These are phyloP conservation scores for Ophonus ardosiacus DNA, from an alignment of 2,888 invertebrate genomes.

Conservation along the genomic window DNA sequence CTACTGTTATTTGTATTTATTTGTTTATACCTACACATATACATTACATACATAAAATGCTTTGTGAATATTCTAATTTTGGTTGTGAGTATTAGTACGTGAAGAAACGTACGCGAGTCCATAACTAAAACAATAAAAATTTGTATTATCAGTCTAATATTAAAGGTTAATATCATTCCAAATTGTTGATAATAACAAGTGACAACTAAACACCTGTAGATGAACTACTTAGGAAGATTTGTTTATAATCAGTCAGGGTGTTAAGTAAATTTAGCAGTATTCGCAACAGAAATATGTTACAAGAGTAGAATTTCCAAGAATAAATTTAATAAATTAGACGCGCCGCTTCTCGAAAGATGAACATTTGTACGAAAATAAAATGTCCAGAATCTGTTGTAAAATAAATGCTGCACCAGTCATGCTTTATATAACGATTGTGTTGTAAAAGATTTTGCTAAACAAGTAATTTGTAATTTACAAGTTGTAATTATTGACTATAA, in stretches of 20 bases:
- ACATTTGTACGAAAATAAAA: conserved; percentile 50
- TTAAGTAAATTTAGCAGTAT: conserved; percentile 57
- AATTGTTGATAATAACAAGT: conserved; percentile 61
- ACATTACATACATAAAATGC: conserved; percentile 56
- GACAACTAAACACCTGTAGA: conserved; percentile 50
- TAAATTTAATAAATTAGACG: conserved; percentile 44
- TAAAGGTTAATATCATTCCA: conserved; percentile 63
- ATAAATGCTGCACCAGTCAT: conserved; percentile 61
- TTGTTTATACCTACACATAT: conserved; percentile 38
- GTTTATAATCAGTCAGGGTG: conserved; percentile 48
- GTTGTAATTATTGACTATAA: conserved; percentile 63
- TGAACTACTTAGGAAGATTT: conserved; percentile 36
- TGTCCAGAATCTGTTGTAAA: conserved; percentile 59
- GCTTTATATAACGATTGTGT: conserved; percentile 61
- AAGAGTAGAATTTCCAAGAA: conserved; percentile 46
- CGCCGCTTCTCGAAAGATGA: conserved; percentile 47
- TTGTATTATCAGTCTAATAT: conserved; percentile 60
- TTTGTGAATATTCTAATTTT: conserved; percentile 55
- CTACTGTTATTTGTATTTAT: conserved; percentile 56
- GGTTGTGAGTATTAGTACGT: conserved; percentile 61
- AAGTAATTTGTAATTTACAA: conserved; percentile 62
- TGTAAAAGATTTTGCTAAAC: conserved; percentile 62
- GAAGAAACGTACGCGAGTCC: conserved; percentile 58
- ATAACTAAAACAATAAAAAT: conserved; percentile 63
- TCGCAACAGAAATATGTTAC: conserved; percentile 55